A percentile compares a stretch with the other conserved stretches of the same genome.
These are phyloP conservation scores for Prionace glauca DNA, from an alignment of 2,797 vertebrate genomes.

Conservation along the genomic window DNA sequence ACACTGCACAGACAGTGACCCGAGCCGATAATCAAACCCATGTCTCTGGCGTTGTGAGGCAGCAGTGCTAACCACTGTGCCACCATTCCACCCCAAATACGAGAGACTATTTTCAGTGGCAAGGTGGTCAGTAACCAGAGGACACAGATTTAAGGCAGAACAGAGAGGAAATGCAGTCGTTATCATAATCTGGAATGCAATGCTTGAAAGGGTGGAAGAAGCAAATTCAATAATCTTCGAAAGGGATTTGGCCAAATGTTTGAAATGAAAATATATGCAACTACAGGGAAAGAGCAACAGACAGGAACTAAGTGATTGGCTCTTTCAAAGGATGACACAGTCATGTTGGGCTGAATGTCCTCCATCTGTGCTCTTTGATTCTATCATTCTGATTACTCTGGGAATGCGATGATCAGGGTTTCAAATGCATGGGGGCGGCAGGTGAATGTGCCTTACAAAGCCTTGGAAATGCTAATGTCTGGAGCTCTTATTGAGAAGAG, in stretches of 20 bases:
- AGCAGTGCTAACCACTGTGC: too few species aligned
- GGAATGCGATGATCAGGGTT: too few species aligned
- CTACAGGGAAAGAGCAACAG: background rate
- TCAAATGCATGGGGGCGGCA: too few species aligned
- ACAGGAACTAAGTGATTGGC: background rate
- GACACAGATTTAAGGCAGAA: background rate
- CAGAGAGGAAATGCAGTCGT: background rate
- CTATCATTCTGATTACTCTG: background rate
- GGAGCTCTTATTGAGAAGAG: too few species aligned
- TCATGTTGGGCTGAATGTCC: background rate
- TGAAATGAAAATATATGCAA: background rate
- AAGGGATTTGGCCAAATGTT: background rate
- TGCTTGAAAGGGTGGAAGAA: background rate
- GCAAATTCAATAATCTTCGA: background rate
- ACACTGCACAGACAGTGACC: too few species aligned
- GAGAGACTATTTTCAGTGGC: background rate
- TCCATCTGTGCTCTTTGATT: background rate
- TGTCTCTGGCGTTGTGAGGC: too few species aligned
- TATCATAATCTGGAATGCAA: too few species aligned
- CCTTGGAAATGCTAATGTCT: too few species aligned
- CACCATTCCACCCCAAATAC: background rate
- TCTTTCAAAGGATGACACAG: background rate
- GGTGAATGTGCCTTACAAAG: too few species aligned
- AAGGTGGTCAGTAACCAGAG: background rate
- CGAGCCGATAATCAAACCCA: too few species aligned